A percentile compares a stretch with the other conserved stretches of the same genome.
phyloP scores from a whole-genome alignment of 2,888 invertebrate species.

The Callimorpha dominula region DNA sequence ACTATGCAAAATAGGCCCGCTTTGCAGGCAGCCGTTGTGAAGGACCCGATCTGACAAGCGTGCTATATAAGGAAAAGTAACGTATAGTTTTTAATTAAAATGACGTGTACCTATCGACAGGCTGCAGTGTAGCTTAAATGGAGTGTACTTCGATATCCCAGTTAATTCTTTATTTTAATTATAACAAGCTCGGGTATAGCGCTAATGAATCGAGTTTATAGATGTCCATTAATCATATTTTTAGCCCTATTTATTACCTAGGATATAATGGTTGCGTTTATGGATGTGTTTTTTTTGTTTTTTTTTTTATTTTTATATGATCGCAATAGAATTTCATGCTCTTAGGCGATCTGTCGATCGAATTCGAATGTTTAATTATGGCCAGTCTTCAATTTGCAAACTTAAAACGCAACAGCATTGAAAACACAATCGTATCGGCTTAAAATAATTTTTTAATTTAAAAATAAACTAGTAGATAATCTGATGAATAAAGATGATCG shows the following conservation, averaged over 20 bases:
- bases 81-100: constrained; percentile 46
- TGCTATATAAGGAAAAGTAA: constrained; percentile 33
- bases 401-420: not conserved
- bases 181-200: not conserved
- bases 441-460: no score
- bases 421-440: not conserved
- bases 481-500: no score
- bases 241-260: no score
- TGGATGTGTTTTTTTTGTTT: not conserved
- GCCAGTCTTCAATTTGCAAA: no score
- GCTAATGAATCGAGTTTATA: constrained; percentile 1
- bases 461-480: no score
- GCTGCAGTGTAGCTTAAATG: not conserved
- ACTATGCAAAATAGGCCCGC: constrained; percentile 59
- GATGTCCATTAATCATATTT: not conserved
- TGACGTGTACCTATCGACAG: constrained; percentile 21
- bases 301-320: no score
- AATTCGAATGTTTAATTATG: no score
- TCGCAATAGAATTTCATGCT: no score
- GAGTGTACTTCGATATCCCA: constrained; percentile 17
- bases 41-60: constrained; percentile 12
- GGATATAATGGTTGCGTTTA: no score
- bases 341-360: no score
- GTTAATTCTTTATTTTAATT: constrained; percentile 7
- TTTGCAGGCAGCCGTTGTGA: constrained; percentile 28